Evolutionary conservation across 2,888 invertebrate species (phyloP).

Genomic region (Drosophila atroscutellata): DNA sequence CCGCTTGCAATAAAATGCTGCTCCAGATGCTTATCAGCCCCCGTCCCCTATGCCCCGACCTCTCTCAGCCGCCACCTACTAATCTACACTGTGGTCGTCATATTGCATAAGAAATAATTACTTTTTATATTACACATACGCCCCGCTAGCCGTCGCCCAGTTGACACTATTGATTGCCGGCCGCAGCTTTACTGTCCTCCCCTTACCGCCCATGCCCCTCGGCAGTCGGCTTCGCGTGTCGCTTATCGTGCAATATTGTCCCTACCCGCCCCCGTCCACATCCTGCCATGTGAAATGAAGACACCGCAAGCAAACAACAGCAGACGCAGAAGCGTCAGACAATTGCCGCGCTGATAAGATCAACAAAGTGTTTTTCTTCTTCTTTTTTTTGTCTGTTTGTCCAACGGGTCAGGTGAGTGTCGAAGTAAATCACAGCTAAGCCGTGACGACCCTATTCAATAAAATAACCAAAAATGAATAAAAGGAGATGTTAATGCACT

Average conservation of each 20-base stretch:
- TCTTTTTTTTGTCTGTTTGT: constrained; percentile 16
- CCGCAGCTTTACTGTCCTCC: constrained; percentile 17
- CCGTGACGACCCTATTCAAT: constrained; percentile 63
- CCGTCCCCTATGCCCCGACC: neutral
- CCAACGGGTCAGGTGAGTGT: constrained; percentile 28
- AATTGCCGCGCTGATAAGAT: constrained; percentile 73
- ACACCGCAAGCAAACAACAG: constrained; percentile 65
- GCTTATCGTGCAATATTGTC: constrained; percentile 60
- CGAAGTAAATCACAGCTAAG: constrained; percentile 60
- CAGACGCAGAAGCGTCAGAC: constrained; percentile 71
- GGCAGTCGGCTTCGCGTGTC: constrained; percentile 67
- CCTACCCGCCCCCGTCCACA: neutral
- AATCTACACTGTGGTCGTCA: constrained; percentile 36
- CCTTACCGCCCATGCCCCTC: neutral
- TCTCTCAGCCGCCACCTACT: neutral
- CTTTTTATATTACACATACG: constrained; percentile 79
- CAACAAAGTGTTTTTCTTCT: constrained; percentile 62
- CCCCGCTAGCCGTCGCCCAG: constrained; percentile 50
- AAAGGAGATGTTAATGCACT: neutral
- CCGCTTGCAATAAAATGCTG: constrained; percentile 76
- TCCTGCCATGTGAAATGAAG: constrained; percentile 58
- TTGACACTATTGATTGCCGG: constrained; percentile 75
- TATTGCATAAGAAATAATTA: constrained; percentile 79
- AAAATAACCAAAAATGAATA: constrained; percentile 33
- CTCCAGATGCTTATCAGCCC: constrained; percentile 71